Percentiles rank a stretch among this genome's conserved stretches.
These are phyloP conservation scores for Orchestia grillus DNA, from an alignment of 1,140 invertebrate genomes.

Conservation along the genomic window DNA sequence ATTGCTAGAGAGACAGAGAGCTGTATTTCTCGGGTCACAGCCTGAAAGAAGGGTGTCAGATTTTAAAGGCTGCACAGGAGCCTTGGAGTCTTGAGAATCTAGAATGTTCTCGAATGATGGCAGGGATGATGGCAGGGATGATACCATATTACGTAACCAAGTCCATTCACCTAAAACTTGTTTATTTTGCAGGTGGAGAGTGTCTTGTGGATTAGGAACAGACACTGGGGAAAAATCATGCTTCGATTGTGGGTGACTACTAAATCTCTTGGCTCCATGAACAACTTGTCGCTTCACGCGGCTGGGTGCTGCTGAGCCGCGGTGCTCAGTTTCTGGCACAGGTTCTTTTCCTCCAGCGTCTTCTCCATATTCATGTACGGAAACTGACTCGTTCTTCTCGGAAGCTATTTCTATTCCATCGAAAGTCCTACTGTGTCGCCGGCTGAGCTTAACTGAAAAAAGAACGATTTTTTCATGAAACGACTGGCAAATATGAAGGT, in stretches of 20 bases:
- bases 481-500: neutral
- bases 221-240: neutral
- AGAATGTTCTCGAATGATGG: neutral
- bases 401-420: neutral
- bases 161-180: conserved; percentile 40
- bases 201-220: neutral
- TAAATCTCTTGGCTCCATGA: neutral
- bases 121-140: neutral
- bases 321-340: neutral
- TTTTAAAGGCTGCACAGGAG: neutral
- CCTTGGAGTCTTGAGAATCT: neutral
- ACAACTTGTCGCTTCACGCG: neutral
- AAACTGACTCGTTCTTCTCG: neutral
- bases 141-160: conserved; percentile 32
- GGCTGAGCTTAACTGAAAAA: conserved; percentile 2
- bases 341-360: neutral
- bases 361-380: neutral
- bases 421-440: neutral
- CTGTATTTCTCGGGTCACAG: neutral
- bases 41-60: neutral
- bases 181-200: neutral
- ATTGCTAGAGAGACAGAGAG: neutral
- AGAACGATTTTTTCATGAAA: neutral
- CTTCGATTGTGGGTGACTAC: neutral
- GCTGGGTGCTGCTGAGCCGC: neutral